These are phyloP conservation scores for Vesta saturnalis DNA, from an alignment of 2,888 invertebrate genomes.

Conservation along the genomic window DNA sequence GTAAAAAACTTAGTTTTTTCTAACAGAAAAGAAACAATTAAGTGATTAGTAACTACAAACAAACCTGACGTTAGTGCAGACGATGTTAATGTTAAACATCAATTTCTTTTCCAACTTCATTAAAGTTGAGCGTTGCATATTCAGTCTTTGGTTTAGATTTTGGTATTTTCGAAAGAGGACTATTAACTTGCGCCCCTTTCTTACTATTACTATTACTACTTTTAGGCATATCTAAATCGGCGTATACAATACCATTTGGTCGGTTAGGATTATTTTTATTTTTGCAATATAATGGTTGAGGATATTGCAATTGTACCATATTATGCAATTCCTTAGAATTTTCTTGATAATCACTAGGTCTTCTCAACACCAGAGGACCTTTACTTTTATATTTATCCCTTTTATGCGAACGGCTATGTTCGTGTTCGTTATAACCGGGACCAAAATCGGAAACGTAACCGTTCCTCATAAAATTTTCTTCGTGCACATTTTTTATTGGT, in stretches of 20 bases:
- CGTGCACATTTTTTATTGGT: conserved; percentile 71
- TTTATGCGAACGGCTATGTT: conserved; percentile 46
- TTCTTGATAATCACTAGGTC: conserved; percentile 55
- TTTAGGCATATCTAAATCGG: conserved; percentile 62
- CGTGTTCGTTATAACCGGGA: conserved; percentile 50
- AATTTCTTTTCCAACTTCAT: conserved; percentile 74
- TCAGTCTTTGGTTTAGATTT: conserved; percentile 65
- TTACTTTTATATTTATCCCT: conserved; percentile 56
- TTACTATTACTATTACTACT: conserved; percentile 40
- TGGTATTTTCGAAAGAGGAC: conserved; percentile 49
- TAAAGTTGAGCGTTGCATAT: conserved; percentile 73
- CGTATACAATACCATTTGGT: conserved; percentile 62
- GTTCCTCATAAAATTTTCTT: conserved; percentile 61
- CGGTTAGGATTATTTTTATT: conserved; percentile 44
- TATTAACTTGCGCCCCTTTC: conserved; percentile 9
- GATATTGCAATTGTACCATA: conserved; percentile 61
- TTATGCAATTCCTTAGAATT: conserved; percentile 55
- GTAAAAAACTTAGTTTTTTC: conserved; percentile 6
- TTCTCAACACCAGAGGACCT: conserved; percentile 57
- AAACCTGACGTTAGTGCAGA: conserved; percentile 44
- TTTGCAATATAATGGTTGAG: conserved; percentile 57
- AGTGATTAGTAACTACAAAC: conserved; percentile 13
- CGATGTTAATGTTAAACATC: conserved; percentile 67
- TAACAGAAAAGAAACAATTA: not conserved
- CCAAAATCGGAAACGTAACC: conserved; percentile 59